Evolutionary conservation across 2,888 invertebrate genomes (phyloP), one percentile per base, ranked within the genome.

Genomic region (Ormyrus thymus): DNA sequence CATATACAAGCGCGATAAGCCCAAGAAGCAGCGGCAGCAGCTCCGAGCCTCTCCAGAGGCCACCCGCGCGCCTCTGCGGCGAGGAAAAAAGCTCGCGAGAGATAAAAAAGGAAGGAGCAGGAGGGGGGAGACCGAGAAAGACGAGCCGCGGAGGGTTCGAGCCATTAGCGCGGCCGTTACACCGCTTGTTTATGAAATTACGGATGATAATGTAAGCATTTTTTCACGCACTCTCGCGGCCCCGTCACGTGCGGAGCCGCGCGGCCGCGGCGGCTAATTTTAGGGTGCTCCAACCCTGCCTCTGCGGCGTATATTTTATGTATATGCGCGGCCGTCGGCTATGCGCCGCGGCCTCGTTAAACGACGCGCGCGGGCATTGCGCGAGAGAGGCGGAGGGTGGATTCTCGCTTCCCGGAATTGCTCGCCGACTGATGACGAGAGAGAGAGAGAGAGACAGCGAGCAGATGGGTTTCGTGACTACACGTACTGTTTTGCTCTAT

Each of bases 181-280:
- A 29, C 66, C 70, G 80, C 83, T 81, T 88, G 90, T 89, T 89
- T 90, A 89, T 87, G 85, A 88, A 89, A 89, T 89, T 90, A 89
- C 89, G 85, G 84, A 90, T 90, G 90, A 90, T 89, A 90, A 89
- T 89, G 89, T 89, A 89, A 89, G 89, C 90, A 89, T 88, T 89
- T 89, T 89, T 88, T 89, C 87, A 88, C 88, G 86, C 86, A 55
- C 71, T 85, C 86, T 84, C 85, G 84, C 86, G 82, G 82, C 84
- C 29, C 29, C 29, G 29, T 29, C 29, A 29, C 29, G 29, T 29
- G 84, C 84, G 85, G 85, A 84, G 83, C 10, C 61, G 55, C 46
- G 13, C 46, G 15, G 29, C 48, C 29, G 83, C 83, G 46, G 87
- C 13, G 88, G 88, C 89, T 90, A 89, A 89, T 89, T 90, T 89